Evolutionary conservation across 2,113 vertebrate genomes (phyloP), one percentile per base, ranked within the genome.

Genomic region (Calonectris borealis): DNA sequence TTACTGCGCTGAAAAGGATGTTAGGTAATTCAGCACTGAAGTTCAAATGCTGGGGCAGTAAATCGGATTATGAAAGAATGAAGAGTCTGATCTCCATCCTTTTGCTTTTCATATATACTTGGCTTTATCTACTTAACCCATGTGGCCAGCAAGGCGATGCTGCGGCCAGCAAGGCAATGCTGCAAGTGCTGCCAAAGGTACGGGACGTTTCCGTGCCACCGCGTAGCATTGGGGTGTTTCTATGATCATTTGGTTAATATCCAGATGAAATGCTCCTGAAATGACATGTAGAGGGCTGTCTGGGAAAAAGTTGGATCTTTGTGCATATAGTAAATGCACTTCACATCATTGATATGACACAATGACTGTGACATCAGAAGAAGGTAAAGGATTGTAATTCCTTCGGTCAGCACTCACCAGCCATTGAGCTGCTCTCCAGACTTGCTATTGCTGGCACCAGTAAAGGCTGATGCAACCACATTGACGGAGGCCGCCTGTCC

Each of bases 231-330:
- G 70, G 71, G 18, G 31, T 0, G 9, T 8, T 11, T 22, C 57
- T 16, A 14, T 1, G 5, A 29, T 8, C 11, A 8, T 12, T 29
- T 25, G 15, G 9, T 3, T 16, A 9, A 24, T 5, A 16, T 25
- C 4, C 3, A 12, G 26, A 8, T 8, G 57, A 34, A 72, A 42
- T 18, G 6, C 24, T 31, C 48, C 46, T 27, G 57, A 2, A 31
- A 42, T 3, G 18, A 51, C 2, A 0, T 0, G 8, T 1, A 16
- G 8, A 29, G 75, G 2, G 6, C 6, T 14, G 27, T 4, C 18
- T 21, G 76, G 48, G 76, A 42, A 88, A 25, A 7, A 58, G 40
- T 2, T 11, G 55, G 10, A 20, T 4, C 57, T 60, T 10, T 36
- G 66, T 40, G 57, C 40, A 17, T 7, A 1, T 4, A 52, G 80